Evolutionary conservation across 2,797 vertebrate genomes (phyloP), one percentile per base, ranked within the genome.

Genomic region (Acridotheres tristis): DNA sequence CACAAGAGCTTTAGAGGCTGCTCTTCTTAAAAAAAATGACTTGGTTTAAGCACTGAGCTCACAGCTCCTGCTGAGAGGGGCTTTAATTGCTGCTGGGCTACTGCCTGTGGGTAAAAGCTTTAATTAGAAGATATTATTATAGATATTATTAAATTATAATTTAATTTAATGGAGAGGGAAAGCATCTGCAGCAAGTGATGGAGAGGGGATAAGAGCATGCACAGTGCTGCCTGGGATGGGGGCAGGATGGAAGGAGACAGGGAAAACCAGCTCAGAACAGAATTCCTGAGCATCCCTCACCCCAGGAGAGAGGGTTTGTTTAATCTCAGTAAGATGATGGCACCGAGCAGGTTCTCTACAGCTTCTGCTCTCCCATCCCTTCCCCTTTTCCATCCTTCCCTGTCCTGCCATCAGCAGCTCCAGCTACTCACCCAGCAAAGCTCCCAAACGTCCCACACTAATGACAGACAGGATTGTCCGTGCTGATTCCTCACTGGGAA

Each of bases 201-300:
- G 40, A 34, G 12, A 69, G 30, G 40, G 38, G 48, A 18, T 17
- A 1, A 9, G 25, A 90, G 8, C 65, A 53, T 1, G 63, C 10
- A 0, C 8, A 2, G 1, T 3, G 11, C 21, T 63, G 27, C 68
- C 45, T 2, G 4, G n/a, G 43, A 2, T 32, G 59, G 74, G 85
- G 5, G 32, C 30, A n/a, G 63, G 25, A 13, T 7, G 3, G 0
- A 4, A 40, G 1, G 9, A 43, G 20, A 26, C 3, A 4, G 22
- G 58, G 13, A 50, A 72, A 55, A 23, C 2, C 29, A 42, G 11
- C 62, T 58, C 23, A 22, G 58, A 40, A 30, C 12, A 21, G 43
- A 43, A 55, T 20, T 11, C 45, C 75, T 5, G 20, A 36, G 5
- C 27, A 19, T 16, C 47, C 78, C 54, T 63, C 47, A 47, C 1